phyloP scores from a whole-genome alignment of 2,113 vertebrate species.

The Ammodytes dubius region DNA sequence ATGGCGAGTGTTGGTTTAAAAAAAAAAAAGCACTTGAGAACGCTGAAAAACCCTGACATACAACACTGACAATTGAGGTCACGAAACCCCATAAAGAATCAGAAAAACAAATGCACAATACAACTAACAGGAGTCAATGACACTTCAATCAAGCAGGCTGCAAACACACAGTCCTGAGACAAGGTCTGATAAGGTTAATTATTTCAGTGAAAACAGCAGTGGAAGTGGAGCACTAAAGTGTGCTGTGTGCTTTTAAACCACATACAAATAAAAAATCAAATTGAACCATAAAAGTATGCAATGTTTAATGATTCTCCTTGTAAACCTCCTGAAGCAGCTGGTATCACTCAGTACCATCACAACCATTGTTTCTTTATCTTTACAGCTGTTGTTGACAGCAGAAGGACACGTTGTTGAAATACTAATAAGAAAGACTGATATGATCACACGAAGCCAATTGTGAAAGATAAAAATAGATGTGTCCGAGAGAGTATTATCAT shows the following conservation, averaged over 20 bases:
- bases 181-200: slow-evolving; percentile 13
- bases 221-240: neutral
- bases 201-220: neutral
- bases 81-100: neutral
- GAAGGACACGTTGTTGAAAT: neutral
- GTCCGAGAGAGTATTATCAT: neutral
- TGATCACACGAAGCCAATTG: neutral
- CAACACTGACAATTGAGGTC: neutral
- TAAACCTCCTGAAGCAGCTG: neutral
- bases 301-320: neutral
- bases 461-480: neutral
- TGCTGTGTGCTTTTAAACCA: neutral
- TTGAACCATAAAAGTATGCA: no score
- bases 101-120: neutral
- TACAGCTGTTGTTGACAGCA: neutral
- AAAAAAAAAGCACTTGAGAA: no score
- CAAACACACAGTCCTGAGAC: neutral
- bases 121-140: slow-evolving; percentile 15
- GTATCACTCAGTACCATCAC: neutral
- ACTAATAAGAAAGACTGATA: neutral
- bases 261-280: no score
- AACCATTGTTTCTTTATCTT: neutral
- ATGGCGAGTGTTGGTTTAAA: no score
- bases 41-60: no score
- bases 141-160: slow-evolving; percentile 36